Base-by-base conservation (phyloP, 2,113 vertebrate species). In the Eclectus roratus region DNA sequence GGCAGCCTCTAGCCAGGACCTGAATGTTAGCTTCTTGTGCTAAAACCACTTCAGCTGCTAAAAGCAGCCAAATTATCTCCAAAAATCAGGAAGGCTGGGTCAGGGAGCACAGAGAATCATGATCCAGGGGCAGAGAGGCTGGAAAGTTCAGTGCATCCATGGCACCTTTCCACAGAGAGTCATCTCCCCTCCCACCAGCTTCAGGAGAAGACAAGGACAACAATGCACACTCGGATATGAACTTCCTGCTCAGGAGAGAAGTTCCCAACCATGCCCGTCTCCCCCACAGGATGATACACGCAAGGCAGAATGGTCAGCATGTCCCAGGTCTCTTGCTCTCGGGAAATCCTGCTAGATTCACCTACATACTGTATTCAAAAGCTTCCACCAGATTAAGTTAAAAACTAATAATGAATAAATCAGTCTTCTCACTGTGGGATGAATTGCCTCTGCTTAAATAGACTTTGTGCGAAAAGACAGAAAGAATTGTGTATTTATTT, bases 401-500 rank as follows among this genome's bases (percentile, higher is more conserved):
- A 94, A 63, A 43, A 9, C 44, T 89, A 94, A 91, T 80, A 79
- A 79, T 15, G 46, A 82, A 94, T 84, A 85, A 61, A 64, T 60
- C 82, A 23, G 60, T 74, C 74, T 89, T 88, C 92, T 82, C 85
- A 61, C 90, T 88, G 52, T 49, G 27, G 71, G 91, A 81, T 65
- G 93, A 96, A 93, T 96, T 94, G 65, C 91, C 82, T 97, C 88
- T 82, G 50, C 96, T 97, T 94, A 78, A 91, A 83, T 37, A 89
- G 63, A 79, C 73, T 46, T 90, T 90, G 92, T 95, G 93, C 91
- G 97, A 97, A 89, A 97, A 97, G 97, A 97, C 95, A 96, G 94
- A 98, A 97, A 97, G 94, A 89, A 96, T 96, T 97, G 98, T 97
- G 97, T 98, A 97, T 98, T 98, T 98, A 98, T 98, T 99, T 99